Evolutionary conservation across 2,797 vertebrate species (phyloP).

Genomic region (Lutjanus campechanus): DNA sequence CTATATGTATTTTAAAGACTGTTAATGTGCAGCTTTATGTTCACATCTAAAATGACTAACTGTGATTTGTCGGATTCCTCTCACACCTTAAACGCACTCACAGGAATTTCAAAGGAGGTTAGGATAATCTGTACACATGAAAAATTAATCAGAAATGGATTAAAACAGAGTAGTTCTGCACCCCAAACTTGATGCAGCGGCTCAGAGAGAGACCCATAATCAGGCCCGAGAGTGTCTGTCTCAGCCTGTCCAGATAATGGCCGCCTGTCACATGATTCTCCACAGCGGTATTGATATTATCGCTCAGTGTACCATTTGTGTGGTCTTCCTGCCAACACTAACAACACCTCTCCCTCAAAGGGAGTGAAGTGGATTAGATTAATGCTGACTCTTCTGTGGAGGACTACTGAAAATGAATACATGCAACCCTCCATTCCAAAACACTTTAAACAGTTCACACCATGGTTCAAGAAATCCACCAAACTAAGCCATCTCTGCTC

Average conservation of each 20-base stretch:
- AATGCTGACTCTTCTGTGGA: conserved; percentile 47
- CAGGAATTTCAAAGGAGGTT: neutral
- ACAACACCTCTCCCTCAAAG: conserved; percentile 34
- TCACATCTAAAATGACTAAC: neutral
- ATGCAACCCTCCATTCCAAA: conserved; percentile 18
- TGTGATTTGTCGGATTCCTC: neutral
- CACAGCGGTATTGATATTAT: conserved; percentile 54
- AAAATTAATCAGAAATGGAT: conserved; percentile 7
- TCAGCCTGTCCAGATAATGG: conserved; percentile 63
- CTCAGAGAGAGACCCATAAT: conserved; percentile 43
- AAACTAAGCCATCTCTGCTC: neutral
- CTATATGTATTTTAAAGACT: neutral
- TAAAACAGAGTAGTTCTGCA: conserved; percentile 16
- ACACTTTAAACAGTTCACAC: conserved; percentile 8
- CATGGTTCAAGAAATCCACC: conserved; percentile 7
- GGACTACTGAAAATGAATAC: conserved; percentile 25
- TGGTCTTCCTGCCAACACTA: conserved; percentile 53
- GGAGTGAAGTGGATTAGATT: conserved; percentile 47
- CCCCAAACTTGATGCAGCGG: conserved; percentile 15
- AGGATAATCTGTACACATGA: neutral
- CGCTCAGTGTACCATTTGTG: conserved; percentile 48
- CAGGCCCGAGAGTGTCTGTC: conserved; percentile 44
- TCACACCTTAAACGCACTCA: neutral
- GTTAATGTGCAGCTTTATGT: conserved; percentile 4
- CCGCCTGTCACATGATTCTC: conserved; percentile 60